Evolutionary conservation across 2,888 invertebrate species (phyloP).

Genomic region (Herminia tarsipennalis): DNA sequence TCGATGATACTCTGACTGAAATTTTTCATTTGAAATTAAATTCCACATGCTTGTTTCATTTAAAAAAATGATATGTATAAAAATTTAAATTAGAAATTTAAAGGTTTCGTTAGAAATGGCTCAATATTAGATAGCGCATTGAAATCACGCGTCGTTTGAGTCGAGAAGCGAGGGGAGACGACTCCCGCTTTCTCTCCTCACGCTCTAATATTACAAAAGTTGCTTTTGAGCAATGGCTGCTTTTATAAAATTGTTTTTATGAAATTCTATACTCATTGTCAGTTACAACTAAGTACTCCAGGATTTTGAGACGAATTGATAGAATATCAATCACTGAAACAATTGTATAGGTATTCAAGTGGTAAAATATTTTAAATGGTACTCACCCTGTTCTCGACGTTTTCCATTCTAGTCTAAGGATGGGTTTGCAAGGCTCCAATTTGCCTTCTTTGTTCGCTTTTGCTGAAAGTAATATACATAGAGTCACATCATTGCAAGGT

Average conservation of each 20-base stretch:
- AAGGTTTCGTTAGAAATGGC: too few relatives aligned
- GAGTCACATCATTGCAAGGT: too few relatives aligned
- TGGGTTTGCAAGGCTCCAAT: slow-evolving; percentile 96
- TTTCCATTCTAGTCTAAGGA: slow-evolving; percentile 98
- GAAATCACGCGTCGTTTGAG: too few relatives aligned
- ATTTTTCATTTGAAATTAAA: too few relatives aligned
- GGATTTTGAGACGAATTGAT: too few relatives aligned
- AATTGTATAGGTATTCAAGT: not conserved
- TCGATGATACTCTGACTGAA: slow-evolving; percentile 6
- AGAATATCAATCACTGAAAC: too few relatives aligned
- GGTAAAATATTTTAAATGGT: not conserved
- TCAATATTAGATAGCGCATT: too few relatives aligned
- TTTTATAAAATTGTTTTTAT: not conserved
- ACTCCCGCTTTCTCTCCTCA: too few relatives aligned
- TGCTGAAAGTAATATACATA: slow-evolving; percentile 87
- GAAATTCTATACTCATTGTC: not conserved
- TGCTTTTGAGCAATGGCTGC: not conserved
- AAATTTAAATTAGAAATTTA: too few relatives aligned
- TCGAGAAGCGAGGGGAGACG: too few relatives aligned
- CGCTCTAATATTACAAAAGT: not conserved
- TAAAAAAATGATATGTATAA: too few relatives aligned
- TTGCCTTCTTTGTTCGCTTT: slow-evolving; percentile 97
- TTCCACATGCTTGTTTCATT: too few relatives aligned
- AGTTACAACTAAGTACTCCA: not conserved
- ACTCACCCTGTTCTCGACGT: slow-evolving; percentile 92